Conservation (phyloP, 2,113 vertebrate genomes). For the Rallus limicola region DNA sequence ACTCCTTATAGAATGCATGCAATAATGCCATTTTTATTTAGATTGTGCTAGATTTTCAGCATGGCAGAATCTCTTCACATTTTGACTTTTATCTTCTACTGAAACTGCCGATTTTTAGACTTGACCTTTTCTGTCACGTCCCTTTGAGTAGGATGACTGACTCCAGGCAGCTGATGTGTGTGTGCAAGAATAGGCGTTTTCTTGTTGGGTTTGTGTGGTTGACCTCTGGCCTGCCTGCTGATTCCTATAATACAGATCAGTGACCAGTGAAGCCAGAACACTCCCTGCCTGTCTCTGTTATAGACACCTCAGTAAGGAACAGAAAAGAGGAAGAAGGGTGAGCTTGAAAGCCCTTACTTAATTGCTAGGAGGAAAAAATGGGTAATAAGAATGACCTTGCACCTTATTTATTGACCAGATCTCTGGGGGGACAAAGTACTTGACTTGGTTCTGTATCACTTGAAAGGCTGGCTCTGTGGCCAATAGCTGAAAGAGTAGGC, state of each 20-base stretch:
- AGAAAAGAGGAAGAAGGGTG: constrained; percentile 11
- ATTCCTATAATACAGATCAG: constrained; percentile 59
- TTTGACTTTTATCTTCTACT: not conserved
- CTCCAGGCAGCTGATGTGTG: constrained; percentile 20
- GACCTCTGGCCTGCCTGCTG: constrained; percentile 62
- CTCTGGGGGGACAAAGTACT: constrained; percentile 53
- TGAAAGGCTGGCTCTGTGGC: constrained; percentile 37
- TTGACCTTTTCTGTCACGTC: constrained; percentile 60
- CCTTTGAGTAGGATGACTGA: constrained; percentile 59
- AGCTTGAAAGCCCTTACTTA: constrained; percentile 42
- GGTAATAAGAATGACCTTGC: constrained; percentile 61
- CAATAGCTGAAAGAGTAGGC: constrained; percentile 1
- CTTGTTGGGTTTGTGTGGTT: constrained; percentile 49
- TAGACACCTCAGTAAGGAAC: constrained; percentile 34
- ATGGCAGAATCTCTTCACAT: not conserved
- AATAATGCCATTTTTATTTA: not conserved
- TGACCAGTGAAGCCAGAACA: constrained; percentile 35
- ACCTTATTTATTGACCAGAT: constrained; percentile 61
- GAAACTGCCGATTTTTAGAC: constrained; percentile 59
- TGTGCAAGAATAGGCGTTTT: constrained; percentile 49
- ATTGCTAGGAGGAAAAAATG: constrained; percentile 53
- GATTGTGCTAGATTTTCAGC: not conserved
- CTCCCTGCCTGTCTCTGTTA: constrained; percentile 57
- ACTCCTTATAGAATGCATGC: not conserved
- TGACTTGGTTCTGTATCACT: constrained; percentile 62